phyloP scores from a whole-genome alignment of 2,888 invertebrate species.

The Archips crataeganus region DNA sequence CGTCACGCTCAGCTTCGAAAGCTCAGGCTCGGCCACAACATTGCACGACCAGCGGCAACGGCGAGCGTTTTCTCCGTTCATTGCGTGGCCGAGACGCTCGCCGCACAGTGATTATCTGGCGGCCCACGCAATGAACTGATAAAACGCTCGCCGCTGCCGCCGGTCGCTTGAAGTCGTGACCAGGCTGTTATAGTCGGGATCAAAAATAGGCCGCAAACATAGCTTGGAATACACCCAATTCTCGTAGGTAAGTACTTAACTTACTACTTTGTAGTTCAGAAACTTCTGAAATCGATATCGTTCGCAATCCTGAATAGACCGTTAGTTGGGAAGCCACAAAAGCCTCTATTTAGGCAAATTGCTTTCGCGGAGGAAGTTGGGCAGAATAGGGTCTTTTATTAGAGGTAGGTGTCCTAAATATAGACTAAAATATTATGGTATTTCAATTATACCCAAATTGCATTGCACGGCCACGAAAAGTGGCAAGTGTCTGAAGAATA shows the following conservation, averaged over 20 bases:
- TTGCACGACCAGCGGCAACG: no score
- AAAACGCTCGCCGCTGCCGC: no score
- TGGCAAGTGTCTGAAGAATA: no score
- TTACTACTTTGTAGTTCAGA: conserved; percentile 11
- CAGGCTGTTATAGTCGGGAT: no score
- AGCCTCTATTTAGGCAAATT: conserved; percentile 36
- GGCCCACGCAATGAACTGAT: no score
- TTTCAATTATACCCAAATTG: conserved; percentile 1
- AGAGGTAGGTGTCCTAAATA: conserved; percentile 25
- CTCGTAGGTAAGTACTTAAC: conserved; percentile 1
- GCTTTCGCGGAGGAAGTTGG: conserved; percentile 19
- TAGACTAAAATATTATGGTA: conserved; percentile 10
- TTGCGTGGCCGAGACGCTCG: no score
- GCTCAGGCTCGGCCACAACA: no score
- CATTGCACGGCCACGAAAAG: no score
- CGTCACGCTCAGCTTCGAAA: no score
- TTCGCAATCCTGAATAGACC: conserved; percentile 7
- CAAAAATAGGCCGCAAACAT: background rate
- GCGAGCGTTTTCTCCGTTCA: no score
- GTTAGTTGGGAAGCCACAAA: conserved; percentile 12
- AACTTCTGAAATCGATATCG: conserved; percentile 8
- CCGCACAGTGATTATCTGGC: no score
- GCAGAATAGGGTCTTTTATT: conserved; percentile 15
- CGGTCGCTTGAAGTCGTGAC: no score
- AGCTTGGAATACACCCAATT: conserved; percentile 5